phyloP scores from a whole-genome alignment of 2,888 invertebrate species.

The Acleris holmiana region DNA sequence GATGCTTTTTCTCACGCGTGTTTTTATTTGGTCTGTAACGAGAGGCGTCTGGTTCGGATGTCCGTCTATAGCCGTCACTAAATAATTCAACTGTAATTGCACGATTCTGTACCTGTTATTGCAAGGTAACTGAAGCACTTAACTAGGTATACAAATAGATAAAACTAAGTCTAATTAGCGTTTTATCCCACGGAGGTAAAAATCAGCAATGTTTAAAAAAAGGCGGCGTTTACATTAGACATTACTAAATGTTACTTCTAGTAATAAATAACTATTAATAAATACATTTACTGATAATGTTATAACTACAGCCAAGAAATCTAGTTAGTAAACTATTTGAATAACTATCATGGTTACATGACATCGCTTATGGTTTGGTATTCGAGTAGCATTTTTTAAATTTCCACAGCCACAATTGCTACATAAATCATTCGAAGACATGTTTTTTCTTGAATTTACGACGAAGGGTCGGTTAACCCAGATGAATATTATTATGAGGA shows the following conservation, averaged over 20 bases:
- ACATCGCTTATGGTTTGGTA: constrained; percentile 2
- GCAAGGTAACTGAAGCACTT: constrained; percentile 10
- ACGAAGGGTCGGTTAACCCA: constrained; percentile 29
- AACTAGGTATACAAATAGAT: not conserved
- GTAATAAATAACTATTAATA: too few relatives aligned
- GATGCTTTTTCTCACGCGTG: constrained; percentile 43
- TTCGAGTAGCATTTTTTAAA: constrained; percentile 16
- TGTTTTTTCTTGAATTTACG: constrained; percentile 26
- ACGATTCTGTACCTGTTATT: not conserved
- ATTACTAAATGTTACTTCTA: too few relatives aligned
- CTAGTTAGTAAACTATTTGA: not conserved
- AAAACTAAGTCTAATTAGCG: constrained; percentile 14
- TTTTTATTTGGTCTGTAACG: constrained; percentile 15
- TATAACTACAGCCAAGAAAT: not conserved
- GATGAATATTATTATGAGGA: constrained; percentile 45
- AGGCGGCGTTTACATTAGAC: too few relatives aligned
- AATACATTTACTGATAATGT: too few relatives aligned
- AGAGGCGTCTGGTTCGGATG: constrained; percentile 31
- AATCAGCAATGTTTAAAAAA: too few relatives aligned
- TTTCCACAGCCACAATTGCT: constrained; percentile 14
- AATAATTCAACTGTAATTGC: constrained; percentile 25
- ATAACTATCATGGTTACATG: constrained; percentile 1
- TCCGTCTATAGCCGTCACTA: constrained; percentile 25
- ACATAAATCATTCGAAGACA: constrained; percentile 24
- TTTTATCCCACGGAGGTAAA: not conserved